A percentile compares a stretch with the other conserved stretches of the same genome.
Evolutionary conservation across 2,113 vertebrate genomes (phyloP).

Genomic region (Prunella fulvescens): DNA sequence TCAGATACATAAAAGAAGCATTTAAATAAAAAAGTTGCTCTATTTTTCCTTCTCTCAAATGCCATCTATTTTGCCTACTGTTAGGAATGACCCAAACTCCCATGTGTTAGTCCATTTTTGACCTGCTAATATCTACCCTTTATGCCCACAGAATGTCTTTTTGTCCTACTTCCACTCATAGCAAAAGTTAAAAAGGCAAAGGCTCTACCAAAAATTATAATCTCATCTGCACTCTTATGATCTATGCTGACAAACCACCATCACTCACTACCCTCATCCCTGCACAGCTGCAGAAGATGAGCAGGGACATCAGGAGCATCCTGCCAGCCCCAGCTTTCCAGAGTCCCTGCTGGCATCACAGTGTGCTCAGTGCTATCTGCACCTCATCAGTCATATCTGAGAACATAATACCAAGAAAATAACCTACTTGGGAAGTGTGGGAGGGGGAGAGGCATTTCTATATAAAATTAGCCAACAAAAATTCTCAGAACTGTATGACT

Average conservation of each 20-base stretch:
- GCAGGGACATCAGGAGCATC: neutral
- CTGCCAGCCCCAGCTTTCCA: neutral
- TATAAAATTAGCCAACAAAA: neutral
- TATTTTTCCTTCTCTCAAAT: neutral
- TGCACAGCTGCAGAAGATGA: neutral
- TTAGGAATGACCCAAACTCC: neutral
- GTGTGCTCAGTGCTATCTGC: neutral
- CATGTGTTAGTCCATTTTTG: neutral
- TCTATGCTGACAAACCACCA: neutral
- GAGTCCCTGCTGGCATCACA: neutral
- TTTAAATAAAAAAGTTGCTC: neutral
- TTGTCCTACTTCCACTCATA: neutral
- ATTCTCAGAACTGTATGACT: neutral
- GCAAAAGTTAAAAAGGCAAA: neutral
- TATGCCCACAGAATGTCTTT: neutral
- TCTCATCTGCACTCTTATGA: neutral
- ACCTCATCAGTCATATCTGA: neutral
- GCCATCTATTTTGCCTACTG: neutral
- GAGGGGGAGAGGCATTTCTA: neutral
- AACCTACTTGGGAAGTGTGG: neutral
- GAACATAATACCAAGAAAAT: neutral
- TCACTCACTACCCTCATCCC: neutral
- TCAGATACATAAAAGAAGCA: neutral
- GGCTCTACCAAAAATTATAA: neutral
- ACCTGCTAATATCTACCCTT: neutral